Evolutionary conservation across 2,888 invertebrate species (phyloP), one percentile per base, ranked within the genome.

Genomic region (Plebejus anna): DNA sequence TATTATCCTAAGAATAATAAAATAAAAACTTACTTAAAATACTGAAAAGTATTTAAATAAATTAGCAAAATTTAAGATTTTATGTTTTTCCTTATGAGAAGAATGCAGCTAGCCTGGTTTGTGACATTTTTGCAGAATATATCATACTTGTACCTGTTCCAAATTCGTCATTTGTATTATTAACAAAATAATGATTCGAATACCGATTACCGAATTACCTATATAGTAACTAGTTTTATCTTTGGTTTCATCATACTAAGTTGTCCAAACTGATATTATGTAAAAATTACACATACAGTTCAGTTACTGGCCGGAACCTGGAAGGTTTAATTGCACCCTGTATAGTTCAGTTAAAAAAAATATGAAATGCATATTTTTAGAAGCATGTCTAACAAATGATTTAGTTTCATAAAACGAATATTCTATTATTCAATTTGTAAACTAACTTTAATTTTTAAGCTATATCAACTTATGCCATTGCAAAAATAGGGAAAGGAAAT

Each of bases 401-500:
- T 57, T 57, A 6, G 0, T 57, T 57, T 4, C 4, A 32, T 55
- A 55, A 55, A 3, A 55, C 57, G 6, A 4, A n/a, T 57, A 42
- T n/a, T n/a, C 3, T 3, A 57, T 57, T 57, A 57, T n/a, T 16
- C 0, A 6, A 61, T 22, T 28, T 61, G 51, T 51, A 13, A 51
- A 51, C 13, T 4, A 13, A 51, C 0, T 11, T 47, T 47, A 47
- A 13, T 13, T 3, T 11, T 47, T 47, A 47, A 11, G 57, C 57
- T 16, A 51, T 16, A 5, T 71, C n/a, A 72, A 72, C 22, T 28
- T 51, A 22, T 13, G 42, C 77, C 75, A 76, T 55, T 79, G 77
- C 81, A 83, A 84, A 85, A 82, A 82, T 79, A 84, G 87, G 86
- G 88, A 90, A 88, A 87, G 90, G 88, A 87, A 86, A 88, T 89